Evolutionary conservation across 2,113 vertebrate species (phyloP), one percentile per base, ranked within the genome.

Genomic region (Tamias sibiricus): DNA sequence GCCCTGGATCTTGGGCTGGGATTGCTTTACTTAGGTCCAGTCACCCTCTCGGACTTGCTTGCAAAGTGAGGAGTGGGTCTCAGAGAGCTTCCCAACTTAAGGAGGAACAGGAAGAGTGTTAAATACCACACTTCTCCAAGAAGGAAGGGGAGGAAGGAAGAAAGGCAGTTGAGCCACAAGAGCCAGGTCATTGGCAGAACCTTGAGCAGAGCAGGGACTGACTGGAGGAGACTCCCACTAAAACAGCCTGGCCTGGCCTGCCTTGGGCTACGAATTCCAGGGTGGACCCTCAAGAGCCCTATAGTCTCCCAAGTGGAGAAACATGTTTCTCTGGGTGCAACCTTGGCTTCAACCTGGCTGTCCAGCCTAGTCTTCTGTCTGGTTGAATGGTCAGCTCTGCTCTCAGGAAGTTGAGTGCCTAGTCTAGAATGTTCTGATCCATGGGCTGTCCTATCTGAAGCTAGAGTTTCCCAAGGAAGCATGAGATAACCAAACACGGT

Each of bases 401-500:
- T 54, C 57, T 49, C 54, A 40, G 57, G 40, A 69, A 28, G 35
- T 37, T 17, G 37, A 72, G 57, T 30, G n/a, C 77, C 75, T 76
- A 32, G 49, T 71, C n/a, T 80, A 71, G 89, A 95, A 93, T 90
- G 69, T 87, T 91, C 79, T 19, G 32, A 72, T 52, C 71, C 57
- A n/a, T 8, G 30, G 88, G 28, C 49, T 72, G 19, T 87, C 83
- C 75, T 76, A 74, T n/a, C 44, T 1, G 35, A 84, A 32, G 66
- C 62, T 62, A 40, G 54, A 72, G 44, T 85, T 94, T 96, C 92
- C 90, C 97, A 93, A 40, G 79, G 49, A 40, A 66, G 64, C 35
- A 2, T 22, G 42, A 49, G 62, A 87, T 30, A 95, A 26, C 52
- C 76, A 77, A 52, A 93, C 83, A 52, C 64, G 28, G 30, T 71